Conservation (phyloP, 2,113 vertebrate species). For the Podilymbus podiceps region DNA sequence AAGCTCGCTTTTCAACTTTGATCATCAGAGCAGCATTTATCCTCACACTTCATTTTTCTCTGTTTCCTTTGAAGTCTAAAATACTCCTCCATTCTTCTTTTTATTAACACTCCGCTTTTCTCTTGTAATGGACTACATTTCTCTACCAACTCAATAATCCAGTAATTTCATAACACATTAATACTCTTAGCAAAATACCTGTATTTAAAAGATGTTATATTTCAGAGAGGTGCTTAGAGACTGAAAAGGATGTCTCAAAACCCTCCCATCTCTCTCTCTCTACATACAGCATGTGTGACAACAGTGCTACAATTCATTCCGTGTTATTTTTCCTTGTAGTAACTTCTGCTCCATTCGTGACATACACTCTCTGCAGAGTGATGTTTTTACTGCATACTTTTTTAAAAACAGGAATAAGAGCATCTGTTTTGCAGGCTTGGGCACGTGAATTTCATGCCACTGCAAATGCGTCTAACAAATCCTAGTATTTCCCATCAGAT, state of each 20-base stretch:
- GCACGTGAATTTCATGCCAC: neutral
- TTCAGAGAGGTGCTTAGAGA: neutral
- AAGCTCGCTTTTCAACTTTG: neutral
- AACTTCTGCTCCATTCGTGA: neutral
- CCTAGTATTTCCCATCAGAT: neutral
- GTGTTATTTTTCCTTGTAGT: neutral
- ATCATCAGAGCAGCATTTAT: neutral
- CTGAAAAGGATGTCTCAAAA: neutral
- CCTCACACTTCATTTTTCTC: neutral
- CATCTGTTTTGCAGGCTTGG: neutral
- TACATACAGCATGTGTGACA: neutral
- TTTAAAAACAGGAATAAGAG: neutral
- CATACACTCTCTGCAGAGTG: neutral
- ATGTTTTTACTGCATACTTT: neutral
- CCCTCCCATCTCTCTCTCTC: neutral
- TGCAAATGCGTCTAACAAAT: neutral
- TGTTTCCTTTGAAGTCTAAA: neutral
- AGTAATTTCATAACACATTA: neutral
- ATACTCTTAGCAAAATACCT: neutral
- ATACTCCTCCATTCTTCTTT: neutral
- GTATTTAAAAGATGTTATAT: neutral
- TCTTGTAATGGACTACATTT: neutral
- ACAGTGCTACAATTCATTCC: neutral
- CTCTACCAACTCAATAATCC: neutral
- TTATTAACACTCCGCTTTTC: neutral